Percentiles rank a stretch among this genome's conserved stretches.
phyloP scores from a whole-genome alignment of 2,888 invertebrate species.

The Siphlonurus alternatus region DNA sequence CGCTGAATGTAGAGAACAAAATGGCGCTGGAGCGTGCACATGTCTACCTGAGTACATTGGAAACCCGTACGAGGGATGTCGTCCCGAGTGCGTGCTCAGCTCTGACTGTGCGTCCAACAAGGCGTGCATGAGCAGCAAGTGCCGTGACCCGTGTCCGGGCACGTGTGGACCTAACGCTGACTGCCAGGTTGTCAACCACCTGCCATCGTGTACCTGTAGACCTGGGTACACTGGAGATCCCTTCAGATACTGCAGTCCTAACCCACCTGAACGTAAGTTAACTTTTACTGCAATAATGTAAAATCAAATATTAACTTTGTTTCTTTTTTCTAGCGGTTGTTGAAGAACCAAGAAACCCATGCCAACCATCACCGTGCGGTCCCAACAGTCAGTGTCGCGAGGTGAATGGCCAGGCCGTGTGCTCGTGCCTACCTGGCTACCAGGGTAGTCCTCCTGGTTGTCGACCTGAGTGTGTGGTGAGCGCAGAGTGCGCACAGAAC shows the following conservation, averaged over 20 bases:
- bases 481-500: conserved; percentile 53
- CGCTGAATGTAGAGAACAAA: conserved; percentile 33
- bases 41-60: conserved; percentile 54
- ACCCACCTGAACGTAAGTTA: conserved; percentile 17
- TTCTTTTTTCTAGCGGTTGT: conserved; percentile 11
- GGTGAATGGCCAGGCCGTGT: conserved; percentile 30
- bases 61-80: conserved; percentile 40
- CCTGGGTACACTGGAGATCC: conserved; percentile 58
- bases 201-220: conserved; percentile 53
- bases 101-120: conserved; percentile 52
- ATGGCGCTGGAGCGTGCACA: conserved; percentile 22
- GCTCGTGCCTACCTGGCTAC: conserved; percentile 52
- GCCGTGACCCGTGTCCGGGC: conserved; percentile 59
- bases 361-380: conserved; percentile 57
- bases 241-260: conserved; percentile 42
- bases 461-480: conserved; percentile 58
- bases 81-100: conserved; percentile 52
- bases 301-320: no score
- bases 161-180: conserved; percentile 55
- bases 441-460: conserved; percentile 57
- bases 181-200: conserved; percentile 58
- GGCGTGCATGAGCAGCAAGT: conserved; percentile 54
- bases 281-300: no score
- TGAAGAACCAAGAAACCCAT: conserved; percentile 33
- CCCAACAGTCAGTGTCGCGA: conserved; percentile 58